A percentile compares a stretch with the other conserved stretches of the same genome.
Conservation (phyloP, 2,888 invertebrate genomes). For the Lasioglossum zephyrum region DNA sequence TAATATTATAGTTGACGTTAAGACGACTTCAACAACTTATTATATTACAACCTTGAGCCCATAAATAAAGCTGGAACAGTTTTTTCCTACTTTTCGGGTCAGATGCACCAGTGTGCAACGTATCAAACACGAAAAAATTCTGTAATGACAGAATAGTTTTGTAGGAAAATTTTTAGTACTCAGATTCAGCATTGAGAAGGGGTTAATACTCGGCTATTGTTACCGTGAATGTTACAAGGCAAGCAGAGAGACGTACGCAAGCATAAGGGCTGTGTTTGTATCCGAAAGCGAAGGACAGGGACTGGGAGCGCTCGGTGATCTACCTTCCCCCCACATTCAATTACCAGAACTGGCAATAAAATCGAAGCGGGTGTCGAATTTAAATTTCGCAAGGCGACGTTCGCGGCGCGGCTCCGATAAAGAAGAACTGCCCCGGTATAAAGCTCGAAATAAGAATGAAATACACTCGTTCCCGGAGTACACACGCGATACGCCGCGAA, state of each 20-base stretch:
- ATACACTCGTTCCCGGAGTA: conserved; percentile 52
- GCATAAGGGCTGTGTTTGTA: neutral
- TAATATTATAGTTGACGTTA: too few species aligned
- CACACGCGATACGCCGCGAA: conserved; percentile 67
- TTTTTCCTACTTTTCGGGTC: too few species aligned
- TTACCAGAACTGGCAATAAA: conserved; percentile 57
- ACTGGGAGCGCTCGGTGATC: conserved; percentile 18
- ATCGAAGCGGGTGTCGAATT: conserved; percentile 45
- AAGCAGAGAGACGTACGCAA: neutral
- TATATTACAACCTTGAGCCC: too few species aligned
- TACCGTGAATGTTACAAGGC: neutral
- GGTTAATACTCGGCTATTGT: neutral
- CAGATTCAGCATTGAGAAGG: neutral
- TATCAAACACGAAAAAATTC: neutral
- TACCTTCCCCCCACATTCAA: conserved; percentile 46
- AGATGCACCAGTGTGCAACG: too few species aligned
- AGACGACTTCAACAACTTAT: too few species aligned
- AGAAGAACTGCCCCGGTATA: conserved; percentile 53
- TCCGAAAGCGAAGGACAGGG: neutral
- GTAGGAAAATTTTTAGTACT: neutral
- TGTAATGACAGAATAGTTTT: neutral
- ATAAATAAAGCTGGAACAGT: too few species aligned
- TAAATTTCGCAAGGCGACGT: conserved; percentile 60
- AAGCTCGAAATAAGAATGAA: conserved; percentile 56
- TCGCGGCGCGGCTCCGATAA: conserved; percentile 42